These are phyloP conservation scores for Stigmatopora argus DNA, from an alignment of 2,113 vertebrate species.

Conservation along the genomic window DNA sequence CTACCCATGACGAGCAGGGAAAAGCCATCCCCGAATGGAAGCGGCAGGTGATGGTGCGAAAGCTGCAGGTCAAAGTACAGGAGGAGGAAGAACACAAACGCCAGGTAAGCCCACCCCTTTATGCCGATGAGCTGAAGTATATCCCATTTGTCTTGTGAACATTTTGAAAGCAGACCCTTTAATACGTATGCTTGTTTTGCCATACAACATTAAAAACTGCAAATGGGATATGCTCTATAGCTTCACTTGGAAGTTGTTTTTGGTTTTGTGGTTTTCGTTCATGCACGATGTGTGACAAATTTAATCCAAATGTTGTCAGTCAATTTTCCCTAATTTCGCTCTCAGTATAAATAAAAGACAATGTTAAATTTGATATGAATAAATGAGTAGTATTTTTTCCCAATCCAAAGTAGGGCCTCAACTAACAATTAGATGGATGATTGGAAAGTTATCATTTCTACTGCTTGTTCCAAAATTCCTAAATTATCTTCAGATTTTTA, in stretches of 20 bases:
- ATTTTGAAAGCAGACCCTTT: constrained; percentile 8
- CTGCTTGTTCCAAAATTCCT: too few species aligned
- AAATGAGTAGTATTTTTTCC: too few species aligned
- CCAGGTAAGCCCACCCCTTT: constrained; percentile 73
- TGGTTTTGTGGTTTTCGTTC: constrained; percentile 11
- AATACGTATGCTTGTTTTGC: background rate
- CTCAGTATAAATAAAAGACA: background rate
- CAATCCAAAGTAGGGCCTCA: too few species aligned
- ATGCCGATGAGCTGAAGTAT: constrained; percentile 3
- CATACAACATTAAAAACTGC: constrained; percentile 8
- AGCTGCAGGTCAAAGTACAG: constrained; percentile 91
- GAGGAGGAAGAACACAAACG: constrained; percentile 89
- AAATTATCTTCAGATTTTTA: too few species aligned
- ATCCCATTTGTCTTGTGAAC: constrained; percentile 44
- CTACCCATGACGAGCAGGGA: constrained; percentile 87
- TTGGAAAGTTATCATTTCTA: too few species aligned
- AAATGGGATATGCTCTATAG: constrained; percentile 24
- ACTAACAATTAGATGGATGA: too few species aligned
- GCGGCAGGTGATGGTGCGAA: constrained; percentile 90
- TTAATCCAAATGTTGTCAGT: background rate
- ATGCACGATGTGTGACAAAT: constrained; percentile 13
- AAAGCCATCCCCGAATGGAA: constrained; percentile 90
- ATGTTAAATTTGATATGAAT: too few species aligned
- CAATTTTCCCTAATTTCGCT: background rate
- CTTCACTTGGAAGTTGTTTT: constrained; percentile 29